phyloP scores from a whole-genome alignment of 2,888 invertebrate genomes.

The Drosophila nigricruria region DNA sequence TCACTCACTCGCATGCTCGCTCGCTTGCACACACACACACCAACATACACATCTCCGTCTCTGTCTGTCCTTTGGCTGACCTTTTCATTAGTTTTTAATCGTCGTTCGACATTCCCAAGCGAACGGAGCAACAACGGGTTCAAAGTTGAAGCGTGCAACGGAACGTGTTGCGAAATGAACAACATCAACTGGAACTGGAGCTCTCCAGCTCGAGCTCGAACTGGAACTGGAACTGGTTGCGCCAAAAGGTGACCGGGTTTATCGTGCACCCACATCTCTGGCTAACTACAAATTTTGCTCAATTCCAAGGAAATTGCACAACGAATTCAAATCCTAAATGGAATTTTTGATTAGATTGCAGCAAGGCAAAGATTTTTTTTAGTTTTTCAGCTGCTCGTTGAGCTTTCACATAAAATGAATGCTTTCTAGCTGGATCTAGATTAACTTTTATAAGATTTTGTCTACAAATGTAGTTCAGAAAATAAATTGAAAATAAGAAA shows the following conservation, averaged over 20 bases:
- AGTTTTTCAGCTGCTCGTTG: no score
- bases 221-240: constrained; percentile 10
- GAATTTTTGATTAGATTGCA: not conserved
- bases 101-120: constrained; percentile 43
- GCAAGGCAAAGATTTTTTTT: not conserved
- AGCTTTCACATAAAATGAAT: not conserved
- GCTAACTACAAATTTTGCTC: constrained; percentile 1
- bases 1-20: constrained; percentile 10
- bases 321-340: not conserved
- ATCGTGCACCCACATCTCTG: constrained; percentile 3
- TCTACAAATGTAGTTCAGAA: not conserved
- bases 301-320: constrained; percentile 2
- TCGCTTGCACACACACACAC: constrained; percentile 1
- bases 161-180: constrained; percentile 32
- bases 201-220: not conserved
- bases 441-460: not conserved
- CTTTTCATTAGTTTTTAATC: constrained; percentile 78
- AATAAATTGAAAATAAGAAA: not conserved
- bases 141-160: constrained; percentile 67
- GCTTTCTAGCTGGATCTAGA: not conserved
- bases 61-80: constrained; percentile 42
- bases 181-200: constrained; percentile 6
- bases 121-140: constrained; percentile 42
- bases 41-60: constrained; percentile 1
- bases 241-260: not conserved